These are phyloP conservation scores for Oligia strigilis DNA, from an alignment of 2,888 invertebrate genomes.

Conservation along the genomic window DNA sequence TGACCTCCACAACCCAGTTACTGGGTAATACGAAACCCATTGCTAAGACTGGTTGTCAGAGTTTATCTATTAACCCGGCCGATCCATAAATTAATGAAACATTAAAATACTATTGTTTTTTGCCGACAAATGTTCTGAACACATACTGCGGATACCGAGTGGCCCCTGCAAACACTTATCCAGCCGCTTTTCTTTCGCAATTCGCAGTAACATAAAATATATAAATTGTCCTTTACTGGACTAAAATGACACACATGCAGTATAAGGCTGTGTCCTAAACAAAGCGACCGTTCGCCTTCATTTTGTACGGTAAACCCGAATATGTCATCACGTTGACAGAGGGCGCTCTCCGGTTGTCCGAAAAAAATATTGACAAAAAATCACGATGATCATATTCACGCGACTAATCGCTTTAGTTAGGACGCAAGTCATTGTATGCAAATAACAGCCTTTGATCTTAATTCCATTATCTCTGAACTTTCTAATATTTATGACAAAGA, in stretches of 20 bases:
- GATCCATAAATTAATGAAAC: neutral
- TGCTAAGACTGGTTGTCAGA: no score
- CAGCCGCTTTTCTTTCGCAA: neutral
- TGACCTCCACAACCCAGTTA: no score
- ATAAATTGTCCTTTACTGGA: neutral
- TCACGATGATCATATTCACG: neutral
- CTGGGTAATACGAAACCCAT: no score
- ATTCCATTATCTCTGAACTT: slow-evolving; percentile 22
- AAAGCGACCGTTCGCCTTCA: neutral
- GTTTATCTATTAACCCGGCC: neutral
- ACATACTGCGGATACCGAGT: neutral
- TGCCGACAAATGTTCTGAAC: neutral
- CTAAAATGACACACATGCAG: neutral
- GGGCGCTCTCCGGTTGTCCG: neutral
- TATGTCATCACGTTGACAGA: neutral
- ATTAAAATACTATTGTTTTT: neutral
- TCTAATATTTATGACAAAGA: slow-evolving; percentile 7
- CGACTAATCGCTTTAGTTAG: neutral
- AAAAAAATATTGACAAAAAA: neutral
- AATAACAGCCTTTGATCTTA: slow-evolving; percentile 16
- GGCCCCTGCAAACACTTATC: neutral
- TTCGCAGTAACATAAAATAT: neutral
- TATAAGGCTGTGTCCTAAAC: neutral
- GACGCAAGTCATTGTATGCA: no score
- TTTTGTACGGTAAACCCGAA: neutral